Evolutionary conservation across 2,888 invertebrate genomes (phyloP), one percentile per base, ranked within the genome.

Genomic region (Lasioglossum zephyrum): DNA sequence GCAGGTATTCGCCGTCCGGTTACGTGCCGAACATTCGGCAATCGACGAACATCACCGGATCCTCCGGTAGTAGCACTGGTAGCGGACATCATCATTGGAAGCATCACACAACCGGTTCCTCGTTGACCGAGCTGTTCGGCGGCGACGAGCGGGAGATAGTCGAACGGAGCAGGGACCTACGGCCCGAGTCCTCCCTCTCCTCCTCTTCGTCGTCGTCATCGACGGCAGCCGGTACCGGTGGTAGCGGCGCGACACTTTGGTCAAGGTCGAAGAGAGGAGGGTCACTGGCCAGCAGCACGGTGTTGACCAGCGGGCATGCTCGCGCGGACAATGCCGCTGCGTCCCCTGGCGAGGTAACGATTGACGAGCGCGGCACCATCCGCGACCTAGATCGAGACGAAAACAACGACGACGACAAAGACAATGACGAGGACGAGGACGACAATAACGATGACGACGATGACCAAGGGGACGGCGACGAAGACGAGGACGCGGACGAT

Each of bases 1-100:
- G 97, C 93, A 97, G 97, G 95, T 98, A 98, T 93, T 97, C 97
- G 63, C 97, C 97, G 75, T 96, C 97, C 66, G 97, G 97, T 93
- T 97, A 98, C 95, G 96, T 97, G 93, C 97, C 97, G 86, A 92
- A 95, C 66, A 96, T 96, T 0, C 96, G 96, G 86, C 90, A 90
- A 47, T 73, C 87, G 66, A 86, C 87, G 60, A 86, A 84, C 81
- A 86, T 80, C 74, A 74, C 78, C 69, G 60, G 80, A 6, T 63
- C 63, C 16, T 63, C 60, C 60, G 60, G 60, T 26, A 4, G 22
- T 69, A 72, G 18, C 39, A 31, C 26, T 44, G 31, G 66, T 36
- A 66, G 5, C 18, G 47, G 63, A 31, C 73, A 82, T 41, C 77
- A 72, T 44, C 77, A 89, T 72, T 90, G 91, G 88, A 87, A 86